Evolutionary conservation across 1,140 invertebrate genomes (phyloP).

Genomic region (Atta texana): DNA sequence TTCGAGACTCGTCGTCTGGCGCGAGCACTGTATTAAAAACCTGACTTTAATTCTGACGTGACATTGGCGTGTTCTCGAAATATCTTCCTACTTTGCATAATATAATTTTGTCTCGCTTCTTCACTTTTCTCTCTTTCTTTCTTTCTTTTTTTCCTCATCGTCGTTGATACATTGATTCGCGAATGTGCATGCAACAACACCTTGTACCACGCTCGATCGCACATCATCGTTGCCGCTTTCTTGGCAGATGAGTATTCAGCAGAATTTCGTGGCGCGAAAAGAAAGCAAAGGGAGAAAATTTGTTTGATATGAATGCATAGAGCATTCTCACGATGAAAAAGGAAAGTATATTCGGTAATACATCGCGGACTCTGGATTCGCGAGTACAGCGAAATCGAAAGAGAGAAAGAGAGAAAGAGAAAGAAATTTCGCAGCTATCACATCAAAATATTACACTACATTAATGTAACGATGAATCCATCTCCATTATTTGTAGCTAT

Average conservation of each 20-base stretch:
- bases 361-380: not conserved
- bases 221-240: not conserved
- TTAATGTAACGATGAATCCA: slow-evolving; percentile 9
- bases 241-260: not conserved
- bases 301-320: slow-evolving; percentile 2
- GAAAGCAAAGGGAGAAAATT: slow-evolving; percentile 37
- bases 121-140: not conserved
- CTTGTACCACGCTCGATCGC: not conserved
- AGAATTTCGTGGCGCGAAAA: not conserved
- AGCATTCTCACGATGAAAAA: not conserved
- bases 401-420: slow-evolving; percentile 7
- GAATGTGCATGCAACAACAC: not conserved
- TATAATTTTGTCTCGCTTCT: slow-evolving; percentile 1
- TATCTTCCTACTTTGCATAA: slow-evolving; percentile 48
- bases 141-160: not conserved
- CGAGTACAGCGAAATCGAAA: slow-evolving; percentile 2
- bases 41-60: slow-evolving; percentile 43
- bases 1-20: slow-evolving; percentile 28
- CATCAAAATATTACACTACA: not conserved
- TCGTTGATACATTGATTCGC: slow-evolving; percentile 3
- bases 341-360: slow-evolving; percentile 20
- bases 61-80: slow-evolving; percentile 38
- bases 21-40: slow-evolving; percentile 14
- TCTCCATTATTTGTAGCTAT: slow-evolving; percentile 4
- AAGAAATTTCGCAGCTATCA: slow-evolving; percentile 25